Base-by-base conservation (phyloP, 2,113 vertebrate species). In the Cyprinus carpio region DNA sequence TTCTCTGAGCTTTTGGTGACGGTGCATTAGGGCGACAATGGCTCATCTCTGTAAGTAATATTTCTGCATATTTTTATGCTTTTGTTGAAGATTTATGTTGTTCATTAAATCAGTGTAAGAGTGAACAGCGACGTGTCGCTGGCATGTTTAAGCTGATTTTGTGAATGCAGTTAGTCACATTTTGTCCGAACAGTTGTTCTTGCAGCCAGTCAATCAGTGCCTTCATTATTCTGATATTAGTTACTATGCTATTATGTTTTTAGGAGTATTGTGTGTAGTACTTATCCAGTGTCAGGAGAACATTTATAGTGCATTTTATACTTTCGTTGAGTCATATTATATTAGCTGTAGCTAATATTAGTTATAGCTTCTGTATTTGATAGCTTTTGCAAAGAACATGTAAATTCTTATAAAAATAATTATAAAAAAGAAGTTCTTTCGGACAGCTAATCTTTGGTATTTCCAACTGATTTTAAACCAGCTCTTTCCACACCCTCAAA, bases 21-120 rank as follows among this genome's bases (percentile, higher is more conserved):
- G 94, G 91, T 95, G 93, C 94, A 93, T 92, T 90, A 92, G 93
- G 93, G 91, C 89, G 92, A 94, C 91, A 95, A 43, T 95, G 95
- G 92, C 94, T 85, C 92, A 90, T 64, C 88, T 85, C 81, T 43
- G 95, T 95, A 86, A 95, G 94, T 94, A 60, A 82, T 83, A 90
- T 51, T 1, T 64, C 29, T 34, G 89, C 92, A 87, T 87, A 85
- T 85, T 87, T 29, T 7, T 7, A 2, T 80, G 34, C 2, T 62
- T 9, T 20, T 56, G 16, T 82, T 15, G 60, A 58, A 37, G 4
- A 4, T 0, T 23, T 6, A 18, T 1, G 1, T 51, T 1, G 1
- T 51, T 6, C 12, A 2, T 23, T 16, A 65, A 18, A 5, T 8
- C 49, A 1, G 4, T 2, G 3, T 15, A 12, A 31, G 56, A 20